These are phyloP conservation scores for Pantala flavescens DNA, from an alignment of 1,140 invertebrate genomes.

Conservation along the genomic window DNA sequence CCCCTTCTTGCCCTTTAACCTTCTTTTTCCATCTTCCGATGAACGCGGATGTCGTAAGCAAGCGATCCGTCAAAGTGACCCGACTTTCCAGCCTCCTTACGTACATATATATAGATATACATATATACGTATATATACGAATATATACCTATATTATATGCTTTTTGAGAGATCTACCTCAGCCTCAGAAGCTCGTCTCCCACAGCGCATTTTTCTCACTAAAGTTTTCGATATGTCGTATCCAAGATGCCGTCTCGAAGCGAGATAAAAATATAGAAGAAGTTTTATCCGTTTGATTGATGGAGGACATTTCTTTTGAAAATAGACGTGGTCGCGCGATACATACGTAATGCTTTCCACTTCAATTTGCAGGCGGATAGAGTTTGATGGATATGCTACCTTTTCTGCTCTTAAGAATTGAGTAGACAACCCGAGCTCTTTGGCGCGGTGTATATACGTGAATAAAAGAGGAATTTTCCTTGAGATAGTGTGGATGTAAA, in stretches of 20 bases:
- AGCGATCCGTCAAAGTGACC: constrained; percentile 7
- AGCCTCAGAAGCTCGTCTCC: background rate
- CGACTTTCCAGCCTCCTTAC: background rate
- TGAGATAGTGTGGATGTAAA: too few relatives aligned
- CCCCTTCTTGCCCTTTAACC: background rate
- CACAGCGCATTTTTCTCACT: background rate
- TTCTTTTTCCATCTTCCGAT: background rate
- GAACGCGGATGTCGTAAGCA: background rate
- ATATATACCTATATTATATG: constrained; percentile 5
- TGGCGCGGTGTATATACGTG: too few relatives aligned
- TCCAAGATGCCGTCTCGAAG: background rate
- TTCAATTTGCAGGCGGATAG: background rate
- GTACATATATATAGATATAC: too few relatives aligned
- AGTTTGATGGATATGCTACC: background rate
- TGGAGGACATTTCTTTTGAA: background rate
- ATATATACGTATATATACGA: too few relatives aligned
- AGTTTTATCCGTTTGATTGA: background rate
- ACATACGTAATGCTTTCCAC: background rate
- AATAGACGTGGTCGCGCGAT: background rate
- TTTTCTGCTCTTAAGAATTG: too few relatives aligned
- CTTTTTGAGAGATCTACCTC: background rate
- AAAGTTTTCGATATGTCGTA: background rate
- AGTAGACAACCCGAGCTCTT: too few relatives aligned
- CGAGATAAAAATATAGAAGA: background rate
- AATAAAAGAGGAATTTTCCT: too few relatives aligned